Evolutionary conservation across 1,140 invertebrate species (phyloP), one percentile per base, ranked within the genome.

Genomic region (Microplitis demolitor): DNA sequence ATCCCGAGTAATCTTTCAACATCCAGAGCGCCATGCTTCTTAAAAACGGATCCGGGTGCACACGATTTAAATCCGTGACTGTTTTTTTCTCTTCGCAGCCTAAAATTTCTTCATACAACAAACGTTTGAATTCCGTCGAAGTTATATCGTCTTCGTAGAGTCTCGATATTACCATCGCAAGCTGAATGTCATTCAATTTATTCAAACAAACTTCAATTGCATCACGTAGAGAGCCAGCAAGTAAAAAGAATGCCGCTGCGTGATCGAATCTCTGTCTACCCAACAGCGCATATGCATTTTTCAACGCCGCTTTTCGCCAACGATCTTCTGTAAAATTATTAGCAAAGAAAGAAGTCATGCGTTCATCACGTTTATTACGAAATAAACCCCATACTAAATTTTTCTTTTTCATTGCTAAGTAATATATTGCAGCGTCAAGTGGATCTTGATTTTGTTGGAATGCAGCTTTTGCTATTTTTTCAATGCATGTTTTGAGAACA

Each of bases 351-450:
- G 89, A 85, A 0, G 95, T 96, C 97, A 99, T 99, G 79, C 94
- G 93, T 8, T 94, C 93, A 80, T 99, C 95, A 8, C 92, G 85
- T 66, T 94, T 92, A 3, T 93, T 97, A 72, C 96, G 88, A 85
- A 97, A 99, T 4, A 99, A 85, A 3, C 97, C 98, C 94, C 97
- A 99, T 0, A 99, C 91, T 4, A 99, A 88, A 80, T 93, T 97
- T 81, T 99, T 98, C 88, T 99, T 99, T 83, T 96, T 98, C 97
- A 99, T 97, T 4, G 98, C 98, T 66, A 99, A 87, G 85, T 99
- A 99, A 84, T 97, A 99, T 9, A 99, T 88, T 1, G 98, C 97
- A 4, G 98, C 97, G 84, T 99, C 98, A 80, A 99, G 89, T 0
- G 98, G 98, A 85, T 99, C 96, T 85, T 98, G 93, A 37, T 95